Conservation (phyloP, 2,888 invertebrate species). For the Dichetophora obliterata region DNA sequence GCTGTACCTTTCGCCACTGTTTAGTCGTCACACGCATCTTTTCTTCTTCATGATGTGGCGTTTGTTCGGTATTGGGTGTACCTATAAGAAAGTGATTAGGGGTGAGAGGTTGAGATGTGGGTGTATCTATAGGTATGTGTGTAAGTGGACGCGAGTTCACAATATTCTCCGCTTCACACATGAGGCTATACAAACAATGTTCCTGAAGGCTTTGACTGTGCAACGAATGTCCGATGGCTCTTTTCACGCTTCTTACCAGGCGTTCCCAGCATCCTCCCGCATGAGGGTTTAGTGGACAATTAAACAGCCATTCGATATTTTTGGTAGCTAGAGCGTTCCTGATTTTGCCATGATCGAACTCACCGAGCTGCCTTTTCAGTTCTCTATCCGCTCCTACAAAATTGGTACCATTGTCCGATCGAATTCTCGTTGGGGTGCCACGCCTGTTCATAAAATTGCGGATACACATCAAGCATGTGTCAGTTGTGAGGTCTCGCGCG, state of each 20-base stretch:
- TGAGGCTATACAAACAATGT: conserved; percentile 11
- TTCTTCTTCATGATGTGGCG: conserved; percentile 18
- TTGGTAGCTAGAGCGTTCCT: not conserved
- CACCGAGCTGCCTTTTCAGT: not conserved
- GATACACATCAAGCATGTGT: conserved; percentile 10
- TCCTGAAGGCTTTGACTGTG: not conserved
- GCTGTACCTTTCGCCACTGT: conserved; percentile 22
- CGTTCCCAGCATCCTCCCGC: conserved; percentile 44
- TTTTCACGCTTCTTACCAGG: conserved; percentile 37
- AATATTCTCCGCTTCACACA: conserved; percentile 37
- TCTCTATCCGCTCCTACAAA: conserved; percentile 14
- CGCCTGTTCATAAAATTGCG: conserved; percentile 35
- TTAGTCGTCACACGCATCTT: conserved; percentile 15
- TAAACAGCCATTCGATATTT: conserved; percentile 15
- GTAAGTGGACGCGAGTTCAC: conserved; percentile 40
- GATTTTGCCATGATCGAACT: conserved; percentile 9
- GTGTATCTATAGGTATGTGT: conserved; percentile 29
- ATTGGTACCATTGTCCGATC: conserved; percentile 27
- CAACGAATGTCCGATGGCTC: conserved; percentile 17
- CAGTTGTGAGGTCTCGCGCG: conserved; percentile 23
- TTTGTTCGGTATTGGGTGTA: conserved; percentile 30
- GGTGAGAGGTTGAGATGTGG: conserved; percentile 38
- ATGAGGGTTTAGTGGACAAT: conserved; percentile 34
- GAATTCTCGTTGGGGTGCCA: conserved; percentile 26
- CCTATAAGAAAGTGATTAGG: conserved; percentile 42